These are phyloP conservation scores for Grus americana DNA, from an alignment of 2,113 vertebrate species.

Conservation along the genomic window DNA sequence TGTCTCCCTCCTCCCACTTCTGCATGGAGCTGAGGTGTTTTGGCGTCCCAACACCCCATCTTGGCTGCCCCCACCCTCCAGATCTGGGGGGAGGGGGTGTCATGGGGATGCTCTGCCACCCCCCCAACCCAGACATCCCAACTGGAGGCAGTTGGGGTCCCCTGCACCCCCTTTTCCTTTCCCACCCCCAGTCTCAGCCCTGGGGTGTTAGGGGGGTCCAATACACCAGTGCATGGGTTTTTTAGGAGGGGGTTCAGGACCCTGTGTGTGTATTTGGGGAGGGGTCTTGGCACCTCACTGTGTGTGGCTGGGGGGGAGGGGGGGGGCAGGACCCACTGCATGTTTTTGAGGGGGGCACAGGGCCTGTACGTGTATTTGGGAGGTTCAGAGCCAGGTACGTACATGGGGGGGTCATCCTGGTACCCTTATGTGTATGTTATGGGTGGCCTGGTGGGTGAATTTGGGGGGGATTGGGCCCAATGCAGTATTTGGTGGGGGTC, in stretches of 20 bases:
- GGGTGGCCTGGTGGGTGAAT: not conserved
- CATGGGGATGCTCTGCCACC: not conserved
- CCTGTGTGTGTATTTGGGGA: not conserved
- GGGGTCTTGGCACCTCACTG: not conserved
- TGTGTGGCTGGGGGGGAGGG: too few species aligned
- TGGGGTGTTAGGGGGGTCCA: too few species aligned
- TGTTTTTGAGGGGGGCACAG: not conserved
- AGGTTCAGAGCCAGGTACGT: not conserved
- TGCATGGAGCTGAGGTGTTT: not conserved
- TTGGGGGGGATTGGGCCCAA: not conserved
- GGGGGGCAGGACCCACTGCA: not conserved
- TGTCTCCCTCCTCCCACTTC: not conserved
- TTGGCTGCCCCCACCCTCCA: not conserved
- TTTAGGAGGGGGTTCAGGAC: not conserved
- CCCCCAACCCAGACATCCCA: not conserved
- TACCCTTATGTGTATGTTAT: not conserved
- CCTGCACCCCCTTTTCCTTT: not conserved
- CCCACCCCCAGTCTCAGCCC: not conserved
- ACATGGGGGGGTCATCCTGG: not conserved
- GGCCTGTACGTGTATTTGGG: not conserved
- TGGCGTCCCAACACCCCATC: not conserved
- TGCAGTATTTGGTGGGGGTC: not conserved
- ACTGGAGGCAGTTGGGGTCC: not conserved
- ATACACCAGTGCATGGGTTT: not conserved
- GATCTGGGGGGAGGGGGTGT: too few species aligned